Percentiles rank a stretch among this genome's conserved stretches.
phyloP scores from a whole-genome alignment of 2,113 vertebrate genomes.

The Bubo blakistoni region DNA sequence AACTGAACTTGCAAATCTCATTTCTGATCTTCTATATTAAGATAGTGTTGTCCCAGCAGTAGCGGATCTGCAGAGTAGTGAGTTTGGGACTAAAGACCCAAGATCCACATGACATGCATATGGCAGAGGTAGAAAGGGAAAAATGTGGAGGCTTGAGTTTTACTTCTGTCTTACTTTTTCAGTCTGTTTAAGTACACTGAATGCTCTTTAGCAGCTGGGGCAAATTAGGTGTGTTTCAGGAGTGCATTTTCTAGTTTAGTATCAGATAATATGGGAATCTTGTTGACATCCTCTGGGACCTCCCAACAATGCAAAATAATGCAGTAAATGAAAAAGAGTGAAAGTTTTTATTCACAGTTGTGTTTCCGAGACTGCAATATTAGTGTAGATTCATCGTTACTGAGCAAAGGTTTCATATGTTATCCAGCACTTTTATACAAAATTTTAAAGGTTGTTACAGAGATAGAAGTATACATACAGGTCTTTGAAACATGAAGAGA shows the following conservation, averaged over 20 bases:
- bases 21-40: neutral
- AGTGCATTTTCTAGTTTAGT: neutral
- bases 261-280: neutral
- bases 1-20: neutral
- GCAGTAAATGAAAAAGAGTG: neutral
- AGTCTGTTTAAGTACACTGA: neutral
- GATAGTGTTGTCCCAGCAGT: neutral
- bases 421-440: neutral
- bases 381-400: neutral
- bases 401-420: neutral
- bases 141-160: neutral
- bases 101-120: neutral
- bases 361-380: neutral
- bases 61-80: neutral
- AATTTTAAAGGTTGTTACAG: neutral
- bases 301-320: neutral
- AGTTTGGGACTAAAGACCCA: neutral
- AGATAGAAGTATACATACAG: neutral
- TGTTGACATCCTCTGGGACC: neutral
- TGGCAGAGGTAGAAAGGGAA: neutral
- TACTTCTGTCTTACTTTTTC: neutral
- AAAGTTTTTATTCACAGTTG: neutral
- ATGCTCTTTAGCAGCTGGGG: neutral
- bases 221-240: neutral
- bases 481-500: neutral